Evolutionary conservation across 1,140 invertebrate genomes (phyloP), one percentile per base, ranked within the genome.

Genomic region (Tetramorium alpestre): DNA sequence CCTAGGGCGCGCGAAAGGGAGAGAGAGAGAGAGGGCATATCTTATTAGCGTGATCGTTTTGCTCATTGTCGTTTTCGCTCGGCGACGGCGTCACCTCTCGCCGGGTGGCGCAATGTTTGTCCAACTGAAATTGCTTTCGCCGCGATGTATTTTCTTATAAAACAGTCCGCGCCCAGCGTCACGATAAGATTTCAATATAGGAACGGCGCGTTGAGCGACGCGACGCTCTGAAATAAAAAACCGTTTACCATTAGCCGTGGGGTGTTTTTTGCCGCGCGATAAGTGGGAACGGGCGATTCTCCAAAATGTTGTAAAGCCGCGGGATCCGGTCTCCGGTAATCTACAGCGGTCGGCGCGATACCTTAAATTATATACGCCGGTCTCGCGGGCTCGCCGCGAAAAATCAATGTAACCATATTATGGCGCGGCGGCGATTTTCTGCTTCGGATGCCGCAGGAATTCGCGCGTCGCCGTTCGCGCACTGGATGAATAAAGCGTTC

Each of bases 91-190:
- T 25, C 33, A 54, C 47, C 22, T 64, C 41, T 56, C 25, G 22
- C 60, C 33, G 33, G 13, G n/a, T 58, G 51, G 51, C 44, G 16
- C 41, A 62, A 78, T 85, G 72, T 72, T 81, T 56, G 49, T 72
- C 65, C 49, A 81, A 72, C 65, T 56, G 78, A 81, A 81, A 81
- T 81, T 81, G 78, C 49, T 72, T 72, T 58, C 65, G 78, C 38
- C 62, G 16, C 64, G 65, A 44, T 56, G 78, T 72, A 81, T 81
- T 81, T 81, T 81, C 78, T 81, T 81, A 72, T 81, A 81, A 81
- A 81, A 81, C 78, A 70, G 78, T 81, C 64, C n/a, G 60, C 41
- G 33, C 49, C n/a, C 28, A 13, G 76, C 44, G 28, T 65, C n/a
- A 16, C 47, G 77, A 69, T 54, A 80, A 69, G 64, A 81, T 81